Conservation (phyloP, 2,113 vertebrate genomes). For the Hippocampus barbouri region DNA sequence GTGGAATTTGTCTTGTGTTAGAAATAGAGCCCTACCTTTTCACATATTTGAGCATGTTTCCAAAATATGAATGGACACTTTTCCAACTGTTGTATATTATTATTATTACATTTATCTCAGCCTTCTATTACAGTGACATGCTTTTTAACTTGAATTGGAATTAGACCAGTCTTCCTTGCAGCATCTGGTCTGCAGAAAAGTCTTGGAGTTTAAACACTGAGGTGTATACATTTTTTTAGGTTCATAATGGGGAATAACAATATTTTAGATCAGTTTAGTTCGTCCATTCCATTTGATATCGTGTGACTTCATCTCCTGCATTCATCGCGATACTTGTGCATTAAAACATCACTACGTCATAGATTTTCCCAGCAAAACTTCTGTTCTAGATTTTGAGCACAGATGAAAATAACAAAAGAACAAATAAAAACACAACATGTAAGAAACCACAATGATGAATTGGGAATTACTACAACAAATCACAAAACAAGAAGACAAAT, state of each 20-base stretch:
- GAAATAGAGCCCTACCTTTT: constrained; percentile 32
- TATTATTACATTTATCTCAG: constrained; percentile 7
- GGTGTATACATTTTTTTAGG: neutral
- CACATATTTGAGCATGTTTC: constrained; percentile 25
- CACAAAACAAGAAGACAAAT: neutral
- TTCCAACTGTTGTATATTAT: constrained; percentile 36
- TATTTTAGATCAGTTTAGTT: neutral
- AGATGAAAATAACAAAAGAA: neutral
- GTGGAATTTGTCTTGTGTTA: constrained; percentile 34
- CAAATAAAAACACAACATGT: constrained; percentile 1
- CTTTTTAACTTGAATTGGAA: constrained; percentile 26
- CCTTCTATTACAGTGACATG: constrained; percentile 25
- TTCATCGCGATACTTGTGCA: neutral
- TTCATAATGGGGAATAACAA: neutral
- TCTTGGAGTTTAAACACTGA: neutral
- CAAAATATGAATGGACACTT: constrained; percentile 25
- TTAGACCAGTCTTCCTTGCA: constrained; percentile 30
- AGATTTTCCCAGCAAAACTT: constrained; percentile 3
- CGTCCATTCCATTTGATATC: neutral
- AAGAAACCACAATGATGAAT: neutral
- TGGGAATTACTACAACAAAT: constrained; percentile 1
- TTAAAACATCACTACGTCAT: neutral
- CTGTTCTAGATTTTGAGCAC: neutral
- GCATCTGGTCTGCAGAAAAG: constrained; percentile 16
- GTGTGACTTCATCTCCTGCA: neutral